Percentiles rank a stretch among this genome's conserved stretches.
phyloP scores from a whole-genome alignment of 2,113 vertebrate genomes.

The Trichechus manatus region DNA sequence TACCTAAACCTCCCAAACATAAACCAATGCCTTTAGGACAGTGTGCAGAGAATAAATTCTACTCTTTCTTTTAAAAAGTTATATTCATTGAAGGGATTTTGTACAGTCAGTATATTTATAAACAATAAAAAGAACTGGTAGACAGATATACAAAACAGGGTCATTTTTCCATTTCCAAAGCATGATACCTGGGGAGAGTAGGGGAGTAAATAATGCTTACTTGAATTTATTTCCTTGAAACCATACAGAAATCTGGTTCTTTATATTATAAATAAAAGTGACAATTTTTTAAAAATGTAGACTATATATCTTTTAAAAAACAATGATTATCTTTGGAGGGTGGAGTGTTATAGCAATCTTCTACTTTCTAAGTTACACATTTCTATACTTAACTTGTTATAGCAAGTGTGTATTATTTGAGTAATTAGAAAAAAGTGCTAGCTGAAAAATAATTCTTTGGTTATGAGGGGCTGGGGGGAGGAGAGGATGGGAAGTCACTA shows the following conservation, averaged over 20 bases:
- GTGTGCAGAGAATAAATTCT: background rate
- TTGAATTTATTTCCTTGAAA: conserved; percentile 33
- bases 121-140: background rate
- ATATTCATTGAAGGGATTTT: background rate
- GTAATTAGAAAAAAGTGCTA: background rate
- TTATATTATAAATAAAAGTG: background rate
- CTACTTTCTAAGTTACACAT: background rate
- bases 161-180: conserved; percentile 38
- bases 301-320: background rate
- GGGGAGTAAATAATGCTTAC: background rate
- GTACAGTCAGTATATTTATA: background rate
- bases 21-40: background rate
- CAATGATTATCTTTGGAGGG: background rate
- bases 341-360: background rate
- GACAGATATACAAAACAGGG: background rate
- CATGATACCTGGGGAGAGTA: background rate
- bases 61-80: background rate
- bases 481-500: background rate
- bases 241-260: background rate
- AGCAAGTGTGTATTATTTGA: conserved; percentile 9
- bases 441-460: background rate
- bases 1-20: background rate
- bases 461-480: background rate
- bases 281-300: background rate
- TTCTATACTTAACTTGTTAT: background rate